Conservation (phyloP, 2,797 vertebrate genomes). For the Dryobates pubescens region DNA sequence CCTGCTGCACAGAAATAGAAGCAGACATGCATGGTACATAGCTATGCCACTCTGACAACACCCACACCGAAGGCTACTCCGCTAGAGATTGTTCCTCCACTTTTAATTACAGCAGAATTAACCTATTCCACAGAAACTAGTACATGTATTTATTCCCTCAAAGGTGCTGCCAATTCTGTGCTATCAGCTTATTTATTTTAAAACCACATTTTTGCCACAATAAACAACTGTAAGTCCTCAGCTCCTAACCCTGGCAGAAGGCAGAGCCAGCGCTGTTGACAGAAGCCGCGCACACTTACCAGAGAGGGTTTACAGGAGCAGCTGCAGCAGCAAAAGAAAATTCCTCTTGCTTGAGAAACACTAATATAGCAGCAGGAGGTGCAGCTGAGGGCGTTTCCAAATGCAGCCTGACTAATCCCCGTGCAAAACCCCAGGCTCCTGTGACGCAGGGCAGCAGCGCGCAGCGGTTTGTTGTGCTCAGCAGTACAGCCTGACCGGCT, state of each 20-base stretch:
- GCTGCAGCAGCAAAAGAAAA: constrained; percentile 85
- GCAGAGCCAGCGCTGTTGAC: not conserved
- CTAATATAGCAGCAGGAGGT: constrained; percentile 86
- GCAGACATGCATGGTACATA: not conserved
- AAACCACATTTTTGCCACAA: not conserved
- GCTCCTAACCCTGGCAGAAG: constrained; percentile 5
- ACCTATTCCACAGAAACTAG: not conserved
- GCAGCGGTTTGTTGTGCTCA: constrained; percentile 47
- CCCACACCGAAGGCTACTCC: not conserved
- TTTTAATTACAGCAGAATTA: too few relatives aligned
- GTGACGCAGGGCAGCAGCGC: constrained; percentile 71
- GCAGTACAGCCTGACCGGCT: constrained; percentile 39
- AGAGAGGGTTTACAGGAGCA: constrained; percentile 62
- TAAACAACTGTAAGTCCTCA: not conserved
- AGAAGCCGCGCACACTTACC: constrained; percentile 73
- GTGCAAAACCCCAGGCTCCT: constrained; percentile 65
- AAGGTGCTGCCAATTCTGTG: not conserved
- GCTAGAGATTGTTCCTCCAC: too few relatives aligned
- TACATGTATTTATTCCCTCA: constrained; percentile 1
- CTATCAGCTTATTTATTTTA: not conserved
- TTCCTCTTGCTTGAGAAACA: constrained; percentile 77
- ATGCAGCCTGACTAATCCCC: constrained; percentile 76
- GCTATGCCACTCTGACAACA: not conserved
- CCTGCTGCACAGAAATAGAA: constrained; percentile 21
- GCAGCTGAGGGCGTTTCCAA: constrained; percentile 77